A percentile compares a stretch with the other conserved stretches of the same genome.
These are phyloP conservation scores for Heliocidaris erythrogramma DNA, from an alignment of 35 echinoderm and acorn worm genomes.

Conservation along the genomic window DNA sequence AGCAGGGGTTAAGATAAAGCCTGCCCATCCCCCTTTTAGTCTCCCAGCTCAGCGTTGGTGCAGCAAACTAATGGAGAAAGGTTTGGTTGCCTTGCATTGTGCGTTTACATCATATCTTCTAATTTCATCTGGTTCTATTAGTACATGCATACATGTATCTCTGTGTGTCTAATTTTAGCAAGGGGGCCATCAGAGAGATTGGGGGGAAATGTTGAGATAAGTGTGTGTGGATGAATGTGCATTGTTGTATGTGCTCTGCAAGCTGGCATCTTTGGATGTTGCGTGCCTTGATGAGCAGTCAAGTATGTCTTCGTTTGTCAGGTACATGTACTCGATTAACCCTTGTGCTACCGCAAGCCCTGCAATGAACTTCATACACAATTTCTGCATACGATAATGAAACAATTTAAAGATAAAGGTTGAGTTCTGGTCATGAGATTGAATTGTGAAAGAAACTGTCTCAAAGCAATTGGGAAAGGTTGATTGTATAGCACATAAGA, in stretches of 20 bases:
- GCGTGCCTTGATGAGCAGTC: not conserved
- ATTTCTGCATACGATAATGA: too few species aligned
- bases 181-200: conserved; percentile 32
- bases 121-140: conserved; percentile 55
- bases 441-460: too few species aligned
- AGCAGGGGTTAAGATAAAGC: not conserved
- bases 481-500: too few species aligned
- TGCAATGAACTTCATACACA: too few species aligned
- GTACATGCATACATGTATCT: conserved; percentile 24
- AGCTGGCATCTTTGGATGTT: not conserved
- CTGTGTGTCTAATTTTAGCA: conserved; percentile 53
- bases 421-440: too few species aligned
- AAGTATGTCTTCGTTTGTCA: conserved; percentile 7
- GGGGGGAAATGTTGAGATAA: not conserved
- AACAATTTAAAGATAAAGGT: too few species aligned
- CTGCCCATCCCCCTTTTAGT: not conserved
- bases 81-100: not conserved
- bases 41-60: not conserved
- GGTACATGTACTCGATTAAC: not conserved
- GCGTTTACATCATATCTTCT: conserved; percentile 20
- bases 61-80: not conserved
- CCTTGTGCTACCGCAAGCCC: not conserved
- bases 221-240: conserved; percentile 24
- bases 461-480: too few species aligned
- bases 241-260: conserved; percentile 10